Evolutionary conservation across 1,140 invertebrate genomes (phyloP), one percentile per base, ranked within the genome.

Genomic region (Andrena cerasifolii): DNA sequence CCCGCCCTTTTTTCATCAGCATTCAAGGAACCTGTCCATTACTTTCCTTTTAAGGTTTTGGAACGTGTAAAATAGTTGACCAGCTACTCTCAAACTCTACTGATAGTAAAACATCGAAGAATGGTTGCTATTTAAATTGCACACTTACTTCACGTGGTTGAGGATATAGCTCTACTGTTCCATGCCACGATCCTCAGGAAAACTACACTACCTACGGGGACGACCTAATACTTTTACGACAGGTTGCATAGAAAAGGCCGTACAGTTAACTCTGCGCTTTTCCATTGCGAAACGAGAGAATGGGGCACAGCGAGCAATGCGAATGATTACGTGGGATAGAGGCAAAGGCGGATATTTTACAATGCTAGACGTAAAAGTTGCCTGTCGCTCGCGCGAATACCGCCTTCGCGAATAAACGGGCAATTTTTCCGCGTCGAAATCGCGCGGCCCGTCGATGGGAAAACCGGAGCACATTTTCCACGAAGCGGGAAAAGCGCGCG

Each of bases 381-480:
- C 47, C 62, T 49, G 62, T n/a, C 45, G 3, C 14, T 36, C 28
- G 8, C 24, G 10, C 12, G 45, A 3, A 0, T n/a, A 5, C 43
- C 53, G 54, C 65, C 74, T 59, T n/a, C 47, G 36, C 65, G 36
- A 76, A 76, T 21, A 70, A 59, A 76, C 54, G 54, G 36, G 33
- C 56, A 21, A 54, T 51, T 73, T 53, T 61, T 77, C 14, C 51
- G 18, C 51, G 26, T 1, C 18, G 43, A 36, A 12, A 47, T 63
- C 70, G 62, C 78, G 45, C 54, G 65, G 51, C 65, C 40, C 33
- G 67, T 43, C 33, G 58, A 54, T 47, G 53, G 67, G 73, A 80
- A 84, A 85, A 81, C 86, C 79, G 73, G 82, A 82, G 72, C 76
- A 54, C 33, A 65, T 78, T 84, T 87, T 87, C 83, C 83, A 72